Conservation (phyloP, 2,888 invertebrate genomes). For the Mimachlamys varia region DNA sequence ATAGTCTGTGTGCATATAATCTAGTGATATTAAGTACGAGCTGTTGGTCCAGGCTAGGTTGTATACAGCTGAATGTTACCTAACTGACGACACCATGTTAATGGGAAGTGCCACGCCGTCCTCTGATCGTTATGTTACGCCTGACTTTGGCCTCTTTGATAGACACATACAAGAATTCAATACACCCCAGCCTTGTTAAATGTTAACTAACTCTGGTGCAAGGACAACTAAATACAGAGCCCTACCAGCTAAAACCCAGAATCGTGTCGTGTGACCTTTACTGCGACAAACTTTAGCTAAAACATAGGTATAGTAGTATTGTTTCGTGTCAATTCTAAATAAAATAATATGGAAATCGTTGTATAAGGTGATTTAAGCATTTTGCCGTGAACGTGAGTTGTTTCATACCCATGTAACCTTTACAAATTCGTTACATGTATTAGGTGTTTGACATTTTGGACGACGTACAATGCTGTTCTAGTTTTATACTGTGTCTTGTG, state of each 20-base stretch:
- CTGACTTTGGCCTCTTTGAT: slow-evolving; percentile 11
- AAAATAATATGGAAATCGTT: not conserved
- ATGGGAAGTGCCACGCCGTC: not conserved
- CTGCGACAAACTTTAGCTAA: not conserved
- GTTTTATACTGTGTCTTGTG: not conserved
- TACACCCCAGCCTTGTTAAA: not conserved
- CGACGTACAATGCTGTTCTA: not conserved
- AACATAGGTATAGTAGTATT: not conserved
- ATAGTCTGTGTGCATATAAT: not conserved
- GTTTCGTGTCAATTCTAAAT: slow-evolving; percentile 6
- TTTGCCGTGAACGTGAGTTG: not conserved
- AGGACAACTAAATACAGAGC: not conserved
- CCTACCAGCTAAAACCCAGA: not conserved
- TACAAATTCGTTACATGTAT: not conserved
- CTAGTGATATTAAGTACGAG: not conserved
- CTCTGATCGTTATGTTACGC: not conserved
- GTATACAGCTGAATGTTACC: not conserved
- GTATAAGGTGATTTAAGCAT: not conserved
- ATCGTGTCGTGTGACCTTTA: not conserved
- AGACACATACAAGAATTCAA: not conserved
- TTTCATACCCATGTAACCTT: not conserved
- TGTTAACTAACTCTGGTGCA: not conserved
- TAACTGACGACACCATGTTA: not conserved
- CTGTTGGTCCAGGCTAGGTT: not conserved
- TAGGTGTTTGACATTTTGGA: not conserved